Conservation (phyloP, 1,140 invertebrate genomes). For the Mya arenaria region DNA sequence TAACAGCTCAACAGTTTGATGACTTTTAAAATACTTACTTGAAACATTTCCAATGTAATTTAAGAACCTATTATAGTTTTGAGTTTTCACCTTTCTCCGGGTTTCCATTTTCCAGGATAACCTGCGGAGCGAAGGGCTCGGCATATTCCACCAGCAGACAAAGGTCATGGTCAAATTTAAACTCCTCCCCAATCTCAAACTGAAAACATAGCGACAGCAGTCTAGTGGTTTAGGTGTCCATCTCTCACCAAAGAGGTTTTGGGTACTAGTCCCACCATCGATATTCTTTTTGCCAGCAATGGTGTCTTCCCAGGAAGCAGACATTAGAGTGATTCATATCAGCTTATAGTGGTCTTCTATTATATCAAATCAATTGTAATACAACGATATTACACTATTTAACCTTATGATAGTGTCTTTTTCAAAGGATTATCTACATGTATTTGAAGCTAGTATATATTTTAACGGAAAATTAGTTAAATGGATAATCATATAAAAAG, state of each 20-base stretch:
- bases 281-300: not conserved
- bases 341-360: too few species aligned
- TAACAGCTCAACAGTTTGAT: not conserved
- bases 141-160: slow-evolving; percentile 39
- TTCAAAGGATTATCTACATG: not conserved
- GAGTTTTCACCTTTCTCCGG: slow-evolving; percentile 7
- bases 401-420: too few species aligned
- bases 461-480: not conserved
- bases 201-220: not conserved
- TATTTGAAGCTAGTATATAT: not conserved
- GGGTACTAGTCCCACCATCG: not conserved
- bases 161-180: slow-evolving; percentile 52
- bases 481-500: not conserved
- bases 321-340: not conserved
- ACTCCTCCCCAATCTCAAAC: slow-evolving; percentile 21
- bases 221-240: too few species aligned
- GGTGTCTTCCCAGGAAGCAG: not conserved
- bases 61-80: too few species aligned
- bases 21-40: not conserved
- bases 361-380: too few species aligned
- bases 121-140: slow-evolving; percentile 12
- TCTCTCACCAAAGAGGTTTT: not conserved
- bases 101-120: slow-evolving; percentile 41
- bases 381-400: too few species aligned
- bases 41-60: not conserved